Conservation (phyloP, 2,888 invertebrate genomes). For the Brachyptera risi region DNA sequence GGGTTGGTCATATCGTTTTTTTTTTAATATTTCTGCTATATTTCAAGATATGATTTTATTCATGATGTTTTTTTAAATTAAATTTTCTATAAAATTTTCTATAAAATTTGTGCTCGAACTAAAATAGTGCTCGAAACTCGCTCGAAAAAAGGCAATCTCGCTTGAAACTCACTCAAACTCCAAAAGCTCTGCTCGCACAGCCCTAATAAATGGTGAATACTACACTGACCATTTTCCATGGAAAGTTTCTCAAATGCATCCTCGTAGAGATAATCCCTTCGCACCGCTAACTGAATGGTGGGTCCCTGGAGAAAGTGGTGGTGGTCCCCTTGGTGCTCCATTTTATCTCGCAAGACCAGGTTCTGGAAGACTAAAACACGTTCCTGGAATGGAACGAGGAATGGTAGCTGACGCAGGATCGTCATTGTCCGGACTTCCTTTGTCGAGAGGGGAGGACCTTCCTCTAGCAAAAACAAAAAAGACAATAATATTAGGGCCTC, state of each 20-base stretch:
- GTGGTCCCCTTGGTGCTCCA: constrained; percentile 69
- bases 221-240: constrained; percentile 70
- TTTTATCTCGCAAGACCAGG: constrained; percentile 59
- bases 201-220: too few species aligned
- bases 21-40: too few species aligned
- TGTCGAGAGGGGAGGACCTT: constrained; percentile 79
- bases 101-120: too few species aligned
- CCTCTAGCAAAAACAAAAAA: constrained; percentile 50
- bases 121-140: too few species aligned
- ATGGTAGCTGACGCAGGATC: constrained; percentile 88
- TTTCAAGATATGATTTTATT: too few species aligned
- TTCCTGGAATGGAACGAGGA: constrained; percentile 87
- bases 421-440: constrained; percentile 84
- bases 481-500: too few species aligned
- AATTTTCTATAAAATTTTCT: too few species aligned
- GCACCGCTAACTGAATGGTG: constrained; percentile 68
- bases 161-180: too few species aligned
- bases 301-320: constrained; percentile 72
- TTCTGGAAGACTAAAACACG: constrained; percentile 82
- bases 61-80: too few species aligned
- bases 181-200: too few species aligned
- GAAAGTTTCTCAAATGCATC: constrained; percentile 95
- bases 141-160: too few species aligned
- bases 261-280: constrained; percentile 93
- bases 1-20: too few species aligned